These are phyloP conservation scores for Pimpla rufipes DNA, from an alignment of 2,888 invertebrate genomes.

Conservation along the genomic window DNA sequence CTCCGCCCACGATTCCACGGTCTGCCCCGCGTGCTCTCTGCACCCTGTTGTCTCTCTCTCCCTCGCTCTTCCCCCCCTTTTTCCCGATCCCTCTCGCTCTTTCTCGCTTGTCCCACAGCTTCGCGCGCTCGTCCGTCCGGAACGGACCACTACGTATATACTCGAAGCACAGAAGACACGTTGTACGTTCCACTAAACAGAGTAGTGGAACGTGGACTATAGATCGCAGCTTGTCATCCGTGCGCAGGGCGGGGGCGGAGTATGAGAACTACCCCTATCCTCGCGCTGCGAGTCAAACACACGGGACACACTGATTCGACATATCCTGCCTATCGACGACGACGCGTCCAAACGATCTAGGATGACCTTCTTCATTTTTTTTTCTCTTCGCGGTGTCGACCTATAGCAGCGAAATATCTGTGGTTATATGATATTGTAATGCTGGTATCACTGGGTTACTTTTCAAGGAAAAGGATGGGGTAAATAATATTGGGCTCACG, in stretches of 20 bases:
- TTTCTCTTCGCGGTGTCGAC: too few relatives aligned
- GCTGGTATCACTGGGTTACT: too few relatives aligned
- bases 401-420: too few relatives aligned
- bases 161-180: slow-evolving; percentile 6
- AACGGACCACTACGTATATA: slow-evolving; percentile 49
- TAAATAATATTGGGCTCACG: too few relatives aligned
- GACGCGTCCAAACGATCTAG: too few relatives aligned
- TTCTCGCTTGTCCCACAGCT: slow-evolving; percentile 19
- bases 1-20: slow-evolving; percentile 62
- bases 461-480: too few relatives aligned
- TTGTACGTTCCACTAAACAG: slow-evolving; percentile 23
- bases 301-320: slow-evolving; percentile 17
- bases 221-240: slow-evolving; percentile 50
- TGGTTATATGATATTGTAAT: too few relatives aligned
- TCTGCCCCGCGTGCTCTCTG: slow-evolving; percentile 10
- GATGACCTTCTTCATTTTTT: too few relatives aligned
- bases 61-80: slow-evolving; percentile 28
- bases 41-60: slow-evolving; percentile 21
- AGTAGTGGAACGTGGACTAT: slow-evolving; percentile 16
- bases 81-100: slow-evolving; percentile 24
- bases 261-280: slow-evolving; percentile 55
- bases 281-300: slow-evolving; percentile 50
- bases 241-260: slow-evolving; percentile 34
- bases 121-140: slow-evolving; percentile 55
- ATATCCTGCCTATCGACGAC: too few relatives aligned